A percentile compares a stretch with the other conserved stretches of the same genome.
Evolutionary conservation across 2,888 invertebrate genomes (phyloP).

Genomic region (Cephalotes varians): DNA sequence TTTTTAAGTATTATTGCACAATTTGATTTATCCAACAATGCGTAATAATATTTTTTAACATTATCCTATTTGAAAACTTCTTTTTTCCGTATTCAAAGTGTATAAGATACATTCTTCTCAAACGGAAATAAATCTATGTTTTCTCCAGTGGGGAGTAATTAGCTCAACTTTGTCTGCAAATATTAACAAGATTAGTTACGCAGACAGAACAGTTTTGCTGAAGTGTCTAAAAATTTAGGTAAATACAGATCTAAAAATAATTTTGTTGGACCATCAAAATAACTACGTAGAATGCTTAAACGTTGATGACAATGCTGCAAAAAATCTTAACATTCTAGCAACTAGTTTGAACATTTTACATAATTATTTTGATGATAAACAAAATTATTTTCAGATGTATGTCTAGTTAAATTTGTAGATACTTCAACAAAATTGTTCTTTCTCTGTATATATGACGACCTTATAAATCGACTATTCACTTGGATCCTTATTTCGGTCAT

Average conservation of each 20-base stretch:
- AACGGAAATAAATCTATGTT: constrained; percentile 28
- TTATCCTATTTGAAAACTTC: not conserved
- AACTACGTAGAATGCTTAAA: too few species aligned
- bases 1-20: not conserved
- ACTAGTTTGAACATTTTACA: too few species aligned
- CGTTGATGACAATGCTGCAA: too few species aligned
- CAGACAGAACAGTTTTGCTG: too few species aligned
- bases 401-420: too few species aligned
- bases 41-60: not conserved
- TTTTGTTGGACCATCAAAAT: too few species aligned
- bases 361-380: too few species aligned
- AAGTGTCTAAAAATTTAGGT: too few species aligned
- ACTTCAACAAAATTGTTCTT: too few species aligned
- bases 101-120: not conserved
- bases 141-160: constrained; percentile 54
- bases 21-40: not conserved
- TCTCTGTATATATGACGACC: constrained; percentile 11
- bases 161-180: constrained; percentile 67
- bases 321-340: too few species aligned
- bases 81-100: not conserved
- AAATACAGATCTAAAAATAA: too few species aligned
- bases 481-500: constrained; percentile 47
- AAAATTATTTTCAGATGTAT: too few species aligned
- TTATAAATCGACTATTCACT: constrained; percentile 47
- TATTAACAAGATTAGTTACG: constrained; percentile 62